Base-by-base conservation (phyloP, 2,113 vertebrate genomes). In the Semnornis frantzii region DNA sequence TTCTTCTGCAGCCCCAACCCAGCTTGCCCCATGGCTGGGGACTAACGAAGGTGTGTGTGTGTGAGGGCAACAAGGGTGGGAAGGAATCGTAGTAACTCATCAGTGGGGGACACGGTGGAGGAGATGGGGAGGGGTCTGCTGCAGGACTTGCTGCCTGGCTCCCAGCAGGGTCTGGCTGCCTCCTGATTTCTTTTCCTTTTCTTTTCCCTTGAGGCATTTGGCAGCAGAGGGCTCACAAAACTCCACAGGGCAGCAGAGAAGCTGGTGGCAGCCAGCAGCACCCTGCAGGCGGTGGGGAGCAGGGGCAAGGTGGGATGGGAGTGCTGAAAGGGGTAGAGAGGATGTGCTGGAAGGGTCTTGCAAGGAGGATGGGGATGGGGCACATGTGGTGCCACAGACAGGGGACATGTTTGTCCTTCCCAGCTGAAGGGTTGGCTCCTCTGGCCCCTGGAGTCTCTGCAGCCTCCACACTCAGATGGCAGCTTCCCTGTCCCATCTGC, bases 251-350 rank as follows among this genome's bases (percentile, higher is more conserved):
- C 52, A 19, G 75, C 2, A 1, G 17, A 63, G 81, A 25, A 66
- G 28, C 6, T 6, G 21, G 15, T 0, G 28, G 73, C 3, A 4
- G 42, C 46, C 0, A 8, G n/a, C 48, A 46, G 65, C 57, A 27
- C 13, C 58, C 31, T 0, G 48, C 48, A 48, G 0, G n/a, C 1
- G 27, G 39, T 25, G 24, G 17, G 18, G 15, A 15, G 12, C 18
- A 24, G 46, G 46, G 28, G n/a, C 9, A 21, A 55, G 0, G 4
- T 3, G 23, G 68, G 39, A 46, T 21, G 71, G 62, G 62, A 19
- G 30, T 11, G 11, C 13, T 31, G 59, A 31, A 31, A 50, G 44
- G 42, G 8, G 3, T 20, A n/a, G 71, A 33, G 19, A 27, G 31
- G 21, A 21, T 50, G 55, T 23, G 5, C 17, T 31, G 27, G 25